phyloP scores from a whole-genome alignment of 1,140 invertebrate species.

The Plodia interpunctella region DNA sequence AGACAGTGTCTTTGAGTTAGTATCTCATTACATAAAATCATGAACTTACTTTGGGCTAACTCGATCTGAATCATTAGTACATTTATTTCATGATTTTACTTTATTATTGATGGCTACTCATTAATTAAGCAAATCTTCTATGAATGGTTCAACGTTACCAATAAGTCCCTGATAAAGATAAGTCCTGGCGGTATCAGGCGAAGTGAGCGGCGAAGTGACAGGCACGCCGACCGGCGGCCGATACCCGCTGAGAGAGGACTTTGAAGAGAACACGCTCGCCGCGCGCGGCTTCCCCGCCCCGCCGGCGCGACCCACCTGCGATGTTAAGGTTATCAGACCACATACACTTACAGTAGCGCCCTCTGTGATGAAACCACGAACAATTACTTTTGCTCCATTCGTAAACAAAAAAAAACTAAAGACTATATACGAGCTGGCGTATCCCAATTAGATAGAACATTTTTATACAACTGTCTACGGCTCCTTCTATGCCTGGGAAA shows the following conservation, averaged over 20 bases:
- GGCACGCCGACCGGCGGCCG: constrained; percentile 93
- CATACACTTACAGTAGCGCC: not conserved
- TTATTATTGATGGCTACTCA: too few species aligned
- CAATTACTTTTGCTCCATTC: not conserved
- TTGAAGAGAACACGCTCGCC: constrained; percentile 95
- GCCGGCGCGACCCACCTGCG: constrained; percentile 21
- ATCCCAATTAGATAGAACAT: too few species aligned
- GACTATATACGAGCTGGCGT: too few species aligned
- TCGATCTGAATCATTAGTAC: too few species aligned
- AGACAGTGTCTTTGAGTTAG: too few species aligned
- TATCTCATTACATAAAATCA: too few species aligned
- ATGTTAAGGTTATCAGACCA: not conserved
- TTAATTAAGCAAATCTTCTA: too few species aligned
- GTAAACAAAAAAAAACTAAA: too few species aligned
- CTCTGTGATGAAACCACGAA: constrained; percentile 7
- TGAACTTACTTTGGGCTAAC: too few species aligned
- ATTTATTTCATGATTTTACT: too few species aligned
- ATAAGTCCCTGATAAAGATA: constrained; percentile 94
- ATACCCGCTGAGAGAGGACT: constrained; percentile 92
- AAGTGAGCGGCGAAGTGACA: constrained; percentile 88
- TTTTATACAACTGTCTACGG: too few species aligned
- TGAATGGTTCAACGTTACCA: constrained; percentile 50
- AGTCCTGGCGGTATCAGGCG: constrained; percentile 90
- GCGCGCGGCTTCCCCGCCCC: constrained; percentile 83
- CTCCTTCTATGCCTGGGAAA: too few species aligned